These are phyloP conservation scores for Antitype chi DNA, from an alignment of 2,888 invertebrate species.

Conservation along the genomic window DNA sequence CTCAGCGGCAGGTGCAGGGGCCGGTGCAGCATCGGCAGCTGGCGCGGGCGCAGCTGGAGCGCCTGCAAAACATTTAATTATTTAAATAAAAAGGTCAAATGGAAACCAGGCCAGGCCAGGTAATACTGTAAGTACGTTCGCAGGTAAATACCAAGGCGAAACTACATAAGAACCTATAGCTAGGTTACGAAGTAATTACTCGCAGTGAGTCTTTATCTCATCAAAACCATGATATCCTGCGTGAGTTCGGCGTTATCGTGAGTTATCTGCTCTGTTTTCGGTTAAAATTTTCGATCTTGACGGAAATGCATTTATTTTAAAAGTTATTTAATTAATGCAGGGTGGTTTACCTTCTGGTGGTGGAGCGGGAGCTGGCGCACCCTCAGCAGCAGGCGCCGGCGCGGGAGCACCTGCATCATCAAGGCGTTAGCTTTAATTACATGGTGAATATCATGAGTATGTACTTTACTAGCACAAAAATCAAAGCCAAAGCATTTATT, in stretches of 20 bases:
- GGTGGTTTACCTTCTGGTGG: conserved; percentile 54
- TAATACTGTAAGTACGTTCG: too few relatives aligned
- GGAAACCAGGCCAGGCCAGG: background rate
- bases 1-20: conserved; percentile 60
- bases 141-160: too few relatives aligned
- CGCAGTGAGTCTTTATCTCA: background rate
- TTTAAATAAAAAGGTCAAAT: background rate
- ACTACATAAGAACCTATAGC: too few relatives aligned
- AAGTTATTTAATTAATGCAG: background rate
- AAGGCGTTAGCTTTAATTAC: background rate
- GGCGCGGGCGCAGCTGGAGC: conserved; percentile 62
- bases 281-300: background rate
- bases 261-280: background rate
- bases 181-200: too few relatives aligned
- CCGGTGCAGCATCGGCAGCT: conserved; percentile 58
- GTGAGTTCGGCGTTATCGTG: background rate
- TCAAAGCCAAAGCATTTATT: too few relatives aligned
- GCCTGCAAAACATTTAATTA: conserved; percentile 23
- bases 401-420: conserved; percentile 50
- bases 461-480: too few relatives aligned
- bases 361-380: conserved; percentile 64
- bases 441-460: too few relatives aligned
- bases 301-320: background rate
- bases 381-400: conserved; percentile 54
- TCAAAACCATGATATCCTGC: background rate